Evolutionary conservation across 2,888 invertebrate species (phyloP), one percentile per base, ranked within the genome.

Genomic region (Athalia cordata): DNA sequence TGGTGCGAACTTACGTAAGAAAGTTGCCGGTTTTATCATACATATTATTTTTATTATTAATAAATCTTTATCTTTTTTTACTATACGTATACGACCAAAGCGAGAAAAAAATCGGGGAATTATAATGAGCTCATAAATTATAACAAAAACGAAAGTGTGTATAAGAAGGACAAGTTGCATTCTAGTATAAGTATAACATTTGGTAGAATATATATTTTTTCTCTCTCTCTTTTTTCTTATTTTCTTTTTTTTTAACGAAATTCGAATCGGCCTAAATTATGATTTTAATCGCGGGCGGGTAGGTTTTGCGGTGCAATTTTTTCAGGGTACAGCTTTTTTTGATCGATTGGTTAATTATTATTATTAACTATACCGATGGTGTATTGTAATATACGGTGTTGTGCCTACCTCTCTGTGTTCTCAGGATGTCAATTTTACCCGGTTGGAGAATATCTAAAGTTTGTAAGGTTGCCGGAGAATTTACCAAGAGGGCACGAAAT

Each of bases 381-480:
- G 3, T 3, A 55, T 29, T 29, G 15, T 52, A 29, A 43, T 52
- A 43, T 13, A 55, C 3, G 4, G 6, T 68, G 29, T 52, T 68
- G 47, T 47, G 9, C 57, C 29, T 29, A 29, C 29, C 49, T 78
- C n/a, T 72, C 70, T 68, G 66, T 88, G 86, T 83, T 92, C 91
- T 8, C 92, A 95, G 96, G 94, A 88, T 97, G 97, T 88, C 95
- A 96, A 87, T 97, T 97, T 91, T 96, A 96, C 87, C 96, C 96
- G 6, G 92, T 93, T 3, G 95, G 95, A 55, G 97, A 97, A 89
- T 96, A 96, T 85, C 91, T 96, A 81, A 93, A 96, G 85, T 97
- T 97, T 87, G 96, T 97, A 79, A 93, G 97, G 83, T 94, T 97
- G 82, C 96, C 96, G 5, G 97, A 97, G 89, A 95, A 96, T 89